Evolutionary conservation across 2,888 invertebrate species (phyloP), one percentile per base, ranked within the genome.

Genomic region (Philereme vetulata): DNA sequence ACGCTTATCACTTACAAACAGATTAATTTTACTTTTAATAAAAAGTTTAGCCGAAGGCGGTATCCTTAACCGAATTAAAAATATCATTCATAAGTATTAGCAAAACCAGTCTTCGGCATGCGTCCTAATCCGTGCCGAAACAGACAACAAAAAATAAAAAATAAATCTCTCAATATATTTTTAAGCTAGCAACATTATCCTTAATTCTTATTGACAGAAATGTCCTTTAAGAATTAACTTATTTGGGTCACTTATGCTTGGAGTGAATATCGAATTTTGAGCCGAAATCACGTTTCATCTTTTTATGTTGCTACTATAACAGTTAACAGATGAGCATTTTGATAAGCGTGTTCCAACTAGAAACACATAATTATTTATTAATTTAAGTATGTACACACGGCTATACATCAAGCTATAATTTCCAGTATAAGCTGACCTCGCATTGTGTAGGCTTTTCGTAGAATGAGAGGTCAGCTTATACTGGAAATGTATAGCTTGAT

Each of bases 131-230:
- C 53, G 11, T 43, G 9, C 36, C 35, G 53, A 46, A 46, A 56
- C 45, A 54, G 46, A 56, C 50, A 56, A 50, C 38, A 49, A 53
- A 61, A 56, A 56, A 51, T n/a, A 44, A 63, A 64, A 58, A 67
- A 56, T 42, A 69, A 62, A 52, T 6, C 7, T 38, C 68, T 68
- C 72, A 72, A 72, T 71, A 71, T 38, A 69, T 79, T 78, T 80
- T 79, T 68, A 77, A 74, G 72, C 81, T 82, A 82, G 81, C 85
- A 86, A 84, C 84, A 82, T 83, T 81, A 86, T 86, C 78, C 78
- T 76, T 89, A 89, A 90, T 89, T 83, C 85, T 82, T 84, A 86
- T 85, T 88, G 89, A 90, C 88, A 88, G 85, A 77, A 70, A 65
- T 72, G 76, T 78, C 78, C 77, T 58, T 58, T 82, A 75, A 72